phyloP scores from a whole-genome alignment of 1,140 invertebrate genomes.

The Protaetia brevitarsis region DNA sequence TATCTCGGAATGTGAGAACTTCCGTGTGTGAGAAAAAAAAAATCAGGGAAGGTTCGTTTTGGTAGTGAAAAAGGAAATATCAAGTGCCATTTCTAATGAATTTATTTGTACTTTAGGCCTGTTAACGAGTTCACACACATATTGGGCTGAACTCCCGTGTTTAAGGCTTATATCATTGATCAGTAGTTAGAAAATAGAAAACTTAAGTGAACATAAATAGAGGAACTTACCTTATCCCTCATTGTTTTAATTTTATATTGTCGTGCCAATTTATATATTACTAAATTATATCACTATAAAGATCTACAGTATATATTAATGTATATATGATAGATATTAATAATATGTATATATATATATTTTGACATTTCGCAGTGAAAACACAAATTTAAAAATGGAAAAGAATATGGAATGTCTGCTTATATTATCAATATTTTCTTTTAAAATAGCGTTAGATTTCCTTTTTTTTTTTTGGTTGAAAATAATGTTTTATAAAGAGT shows the following conservation, averaged over 20 bases:
- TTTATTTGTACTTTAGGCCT: conserved; percentile 18
- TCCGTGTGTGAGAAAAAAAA: too few species aligned
- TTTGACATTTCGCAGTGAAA: too few species aligned
- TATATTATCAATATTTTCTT: not conserved
- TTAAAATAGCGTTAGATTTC: not conserved
- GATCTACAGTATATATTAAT: too few species aligned
- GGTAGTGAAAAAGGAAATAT: conserved; percentile 15
- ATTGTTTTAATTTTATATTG: conserved; percentile 13
- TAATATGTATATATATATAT: not conserved
- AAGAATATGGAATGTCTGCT: not conserved
- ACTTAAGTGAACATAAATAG: conserved; percentile 10
- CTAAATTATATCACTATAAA: not conserved
- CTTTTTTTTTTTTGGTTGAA: not conserved
- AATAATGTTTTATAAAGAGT: not conserved
- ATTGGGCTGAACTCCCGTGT: not conserved
- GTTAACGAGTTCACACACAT: conserved; percentile 9
- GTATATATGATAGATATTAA: not conserved
- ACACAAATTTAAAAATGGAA: not conserved
- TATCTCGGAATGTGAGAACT: too few species aligned
- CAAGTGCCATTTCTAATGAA: conserved; percentile 12
- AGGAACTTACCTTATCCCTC: conserved; percentile 15
- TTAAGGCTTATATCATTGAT: conserved; percentile 9
- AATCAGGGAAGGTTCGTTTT: too few species aligned
- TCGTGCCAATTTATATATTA: not conserved
- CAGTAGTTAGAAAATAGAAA: conserved; percentile 2